phyloP scores from a whole-genome alignment of 1,140 invertebrate species.

The Saccostrea glomerata region DNA sequence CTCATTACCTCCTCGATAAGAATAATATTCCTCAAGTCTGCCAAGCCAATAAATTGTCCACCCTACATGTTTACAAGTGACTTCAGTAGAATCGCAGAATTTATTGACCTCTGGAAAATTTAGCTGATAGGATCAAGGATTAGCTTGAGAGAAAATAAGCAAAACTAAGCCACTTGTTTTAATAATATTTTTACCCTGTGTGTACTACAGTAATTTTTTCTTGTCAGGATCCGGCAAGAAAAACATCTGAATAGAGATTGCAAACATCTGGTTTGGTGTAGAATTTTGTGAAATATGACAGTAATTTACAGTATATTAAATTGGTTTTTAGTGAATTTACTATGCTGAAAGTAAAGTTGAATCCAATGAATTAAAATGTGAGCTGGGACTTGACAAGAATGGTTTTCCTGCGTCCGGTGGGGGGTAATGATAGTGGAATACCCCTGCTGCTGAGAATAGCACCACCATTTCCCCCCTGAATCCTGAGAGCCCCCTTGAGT shows the following conservation, averaged over 20 bases:
- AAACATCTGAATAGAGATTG: constrained; percentile 32
- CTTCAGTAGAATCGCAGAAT: background rate
- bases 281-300: constrained; percentile 28
- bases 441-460: constrained; percentile 28
- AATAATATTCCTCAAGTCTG: constrained; percentile 18
- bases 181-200: background rate
- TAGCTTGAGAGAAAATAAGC: constrained; percentile 24
- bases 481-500: constrained; percentile 4
- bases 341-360: constrained; percentile 36
- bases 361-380: constrained; percentile 21
- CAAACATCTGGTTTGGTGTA: constrained; percentile 33
- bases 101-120: constrained; percentile 26
- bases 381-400: constrained; percentile 9
- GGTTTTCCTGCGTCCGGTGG: background rate
- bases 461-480: background rate
- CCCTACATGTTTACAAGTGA: background rate
- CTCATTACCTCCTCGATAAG: constrained; percentile 31
- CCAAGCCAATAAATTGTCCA: constrained; percentile 22
- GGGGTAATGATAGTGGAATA: background rate
- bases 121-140: background rate
- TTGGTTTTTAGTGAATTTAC: constrained; percentile 19
- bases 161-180: constrained; percentile 20
- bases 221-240: background rate
- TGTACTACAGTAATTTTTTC: background rate
- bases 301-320: constrained; percentile 30